Evolutionary conservation across 2,888 invertebrate genomes (phyloP), one percentile per base, ranked within the genome.

Genomic region (Xylota segnis): DNA sequence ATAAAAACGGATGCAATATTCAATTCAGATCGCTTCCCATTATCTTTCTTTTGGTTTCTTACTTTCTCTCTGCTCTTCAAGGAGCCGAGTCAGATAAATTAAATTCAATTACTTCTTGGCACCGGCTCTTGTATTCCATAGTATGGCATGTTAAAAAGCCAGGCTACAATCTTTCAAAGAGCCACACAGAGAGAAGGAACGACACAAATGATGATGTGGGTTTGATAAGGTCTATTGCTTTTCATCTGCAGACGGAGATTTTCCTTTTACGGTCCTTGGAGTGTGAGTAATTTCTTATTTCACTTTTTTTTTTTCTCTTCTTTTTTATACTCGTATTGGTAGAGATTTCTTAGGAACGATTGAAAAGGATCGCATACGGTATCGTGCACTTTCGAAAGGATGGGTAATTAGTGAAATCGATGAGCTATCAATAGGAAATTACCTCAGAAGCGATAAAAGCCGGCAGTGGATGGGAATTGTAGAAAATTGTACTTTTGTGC

Each of bases 21-120:
- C 81, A 86, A 81, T 86, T 86, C 71, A 71, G 76, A 86, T 82
- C 86, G 72, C 68, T 86, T 82, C 43, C 82, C 58, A 72, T 86
- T 86, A 86, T 86, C 66, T 81, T 66, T 47, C 52, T 37, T 76
- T 84, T 18, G 40, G 34, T 59, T 61, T 66, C 23, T 23, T 3
- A 2, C 23, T 23, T 3, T 23, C 3, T 23, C 23, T 66, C 54
- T 43, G 50, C 61, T 43, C 65, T 66, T 43, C 65, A 71, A 77
- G 71, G 37, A 83, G 66, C 61, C 70, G 65, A 83, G 66, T 66
- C 70, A 82, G 86, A 86, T 86, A 86, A 86, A 86, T 86, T 86
- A 86, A 86, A 86, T 86, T 86, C 81, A 86, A 82, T 86, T 82
- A 86, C 86, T 82, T 77, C 75, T 63, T 84, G 75, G 86, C 76